Base-by-base conservation (phyloP, 2,113 vertebrate genomes). In the Stigmatopora argus region DNA sequence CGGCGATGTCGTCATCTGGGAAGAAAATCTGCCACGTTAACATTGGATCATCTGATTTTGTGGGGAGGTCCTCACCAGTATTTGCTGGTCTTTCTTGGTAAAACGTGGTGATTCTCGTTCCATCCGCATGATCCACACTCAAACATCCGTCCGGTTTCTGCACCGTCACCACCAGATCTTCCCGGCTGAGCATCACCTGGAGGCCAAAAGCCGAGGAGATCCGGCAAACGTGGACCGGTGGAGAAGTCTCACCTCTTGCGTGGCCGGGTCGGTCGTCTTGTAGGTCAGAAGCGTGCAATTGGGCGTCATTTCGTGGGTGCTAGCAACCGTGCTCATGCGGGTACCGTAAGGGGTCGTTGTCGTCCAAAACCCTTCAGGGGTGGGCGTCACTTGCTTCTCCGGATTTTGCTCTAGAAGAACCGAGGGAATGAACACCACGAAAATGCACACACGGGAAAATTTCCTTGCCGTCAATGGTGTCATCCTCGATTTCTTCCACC, bases 121-220 rank as follows among this genome's bases (percentile, higher is more conserved):
- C 94, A 7, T 98, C 97, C 31, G 92, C 89, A 53, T 99, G 94
- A 13, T 98, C 94, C n/a, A 93, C 91, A n/a, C 85, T 81, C 35
- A 78, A 62, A 7, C 89, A 92, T 1, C 92, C 92, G 23, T 92
- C 88, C 0, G 66, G 84, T 67, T 85, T 91, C 62, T 91, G 78
- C 46, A 96, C 86, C 18, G 87, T 91, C 51, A 92, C 35, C 63
- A 97, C 93, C 41, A 87, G 84, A 82, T 99, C 96, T 34, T 98
- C 94, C 55, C 95, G 87, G 49, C 86, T 94, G 66, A 89, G 89
- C 91, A 98, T 89, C 57, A 95, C 78, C 97, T 99, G 38, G 7
- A 18, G 26, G 53, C 18, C 2, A 55, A 17, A 23, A 49, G 8
- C 3, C 9, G 3, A 38, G 1, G 52, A 12, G 1, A 18, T 8